Evolutionary conservation across 2,888 invertebrate species (phyloP).

Genomic region (Melieria crassipennis): DNA sequence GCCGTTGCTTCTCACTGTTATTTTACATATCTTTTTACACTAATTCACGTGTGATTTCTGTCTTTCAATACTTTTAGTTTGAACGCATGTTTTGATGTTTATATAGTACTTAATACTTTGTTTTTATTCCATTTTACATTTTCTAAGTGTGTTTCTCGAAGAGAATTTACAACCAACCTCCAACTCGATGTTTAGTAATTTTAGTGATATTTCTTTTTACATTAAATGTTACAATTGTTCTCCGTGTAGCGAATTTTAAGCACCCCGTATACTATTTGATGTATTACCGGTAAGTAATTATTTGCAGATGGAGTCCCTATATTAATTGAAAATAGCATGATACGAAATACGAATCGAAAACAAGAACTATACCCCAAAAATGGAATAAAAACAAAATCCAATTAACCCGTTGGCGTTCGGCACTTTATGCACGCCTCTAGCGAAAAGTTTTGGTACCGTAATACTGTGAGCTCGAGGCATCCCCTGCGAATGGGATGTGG

Average conservation of each 20-base stretch:
- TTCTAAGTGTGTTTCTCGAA: conserved; percentile 23
- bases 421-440: neutral
- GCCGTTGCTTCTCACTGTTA: conserved; percentile 11
- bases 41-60: conserved; percentile 16
- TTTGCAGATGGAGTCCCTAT: conserved; percentile 23
- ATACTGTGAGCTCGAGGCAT: no score
- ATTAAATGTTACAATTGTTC: conserved; percentile 62
- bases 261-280: conserved; percentile 64
- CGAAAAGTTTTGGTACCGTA: no score
- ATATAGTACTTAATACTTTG: neutral
- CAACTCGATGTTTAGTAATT: conserved; percentile 31
- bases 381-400: conserved; percentile 49
- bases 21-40: conserved; percentile 21
- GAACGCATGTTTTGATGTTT: conserved; percentile 26
- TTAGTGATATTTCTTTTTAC: conserved; percentile 41
- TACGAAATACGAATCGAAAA: neutral
- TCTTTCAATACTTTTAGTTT: conserved; percentile 19
- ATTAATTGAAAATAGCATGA: conserved; percentile 10
- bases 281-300: conserved; percentile 62
- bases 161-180: neutral
- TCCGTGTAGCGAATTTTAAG: conserved; percentile 64
- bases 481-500: no score
- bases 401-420: conserved; percentile 16
- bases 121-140: conserved; percentile 6
- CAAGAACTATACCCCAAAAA: conserved; percentile 38